phyloP scores from a whole-genome alignment of 35 echinoderm and acorn worm species.

The Ophioderma brevispina region DNA sequence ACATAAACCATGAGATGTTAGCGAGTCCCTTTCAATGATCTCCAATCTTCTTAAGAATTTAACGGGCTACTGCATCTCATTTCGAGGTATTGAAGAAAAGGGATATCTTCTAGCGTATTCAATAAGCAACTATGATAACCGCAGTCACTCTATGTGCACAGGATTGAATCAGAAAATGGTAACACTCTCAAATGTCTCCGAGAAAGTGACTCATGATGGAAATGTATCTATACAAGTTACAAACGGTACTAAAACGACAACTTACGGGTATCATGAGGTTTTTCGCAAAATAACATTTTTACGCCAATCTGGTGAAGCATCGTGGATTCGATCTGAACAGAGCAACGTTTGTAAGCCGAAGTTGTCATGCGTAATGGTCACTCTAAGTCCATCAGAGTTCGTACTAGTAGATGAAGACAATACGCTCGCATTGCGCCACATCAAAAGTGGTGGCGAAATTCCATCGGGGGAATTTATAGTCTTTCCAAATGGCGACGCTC shows the following conservation, averaged over 20 bases:
- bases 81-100: too few species aligned
- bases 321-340: neutral
- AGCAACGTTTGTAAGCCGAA: neutral
- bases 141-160: too few species aligned
- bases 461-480: too few species aligned
- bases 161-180: neutral
- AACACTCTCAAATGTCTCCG: neutral
- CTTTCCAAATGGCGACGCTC: too few species aligned
- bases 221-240: neutral
- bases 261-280: neutral
- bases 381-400: neutral
- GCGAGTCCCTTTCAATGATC: too few species aligned
- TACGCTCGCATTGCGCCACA: neutral
- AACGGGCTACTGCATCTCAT: too few species aligned
- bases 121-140: too few species aligned
- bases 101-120: too few species aligned
- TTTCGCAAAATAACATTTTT: neutral
- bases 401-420: neutral
- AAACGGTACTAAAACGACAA: too few species aligned
- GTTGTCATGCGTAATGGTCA: neutral
- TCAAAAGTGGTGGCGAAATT: too few species aligned
- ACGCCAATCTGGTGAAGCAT: neutral
- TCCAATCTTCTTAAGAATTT: too few species aligned
- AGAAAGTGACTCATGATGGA: neutral
- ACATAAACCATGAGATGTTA: too few species aligned